Evolutionary conservation across 2,797 vertebrate species (phyloP), one percentile per base, ranked within the genome.

Genomic region (Brachyrhaphis roseni): DNA sequence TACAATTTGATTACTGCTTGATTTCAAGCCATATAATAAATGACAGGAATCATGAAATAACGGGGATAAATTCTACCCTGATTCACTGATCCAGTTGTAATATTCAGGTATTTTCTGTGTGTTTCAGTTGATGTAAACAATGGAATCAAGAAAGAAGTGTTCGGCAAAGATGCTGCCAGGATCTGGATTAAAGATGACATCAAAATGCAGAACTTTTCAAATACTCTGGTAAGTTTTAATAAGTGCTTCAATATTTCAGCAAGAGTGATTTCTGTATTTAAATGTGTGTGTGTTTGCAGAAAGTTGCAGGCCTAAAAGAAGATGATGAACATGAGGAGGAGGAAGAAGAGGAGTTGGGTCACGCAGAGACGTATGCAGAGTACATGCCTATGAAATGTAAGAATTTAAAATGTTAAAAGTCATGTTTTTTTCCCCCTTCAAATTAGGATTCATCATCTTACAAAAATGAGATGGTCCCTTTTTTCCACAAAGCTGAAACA

Each of bases 311-410:
- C 83, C 94, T 97, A 76, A 99, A 96, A 88, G 98, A 99, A 1
- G 98, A 99, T 81, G 98, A 99, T 7, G 98, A 99, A 85, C 97
- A 97, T 0, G 98, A 99, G 88, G 98, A 99, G 84, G 98, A 99
- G 85, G 98, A 99, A 79, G 98, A 99, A 49, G 98, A 99, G 53
- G 98, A 99, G 94, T 92, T 99, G 95, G 98, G 98, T 70, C 98
- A 99, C n/a, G 98, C 98, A 8, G 98, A 99, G 90, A 99, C 98
- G 0, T 99, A 99, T 0, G 98, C 98, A 0, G 98, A 99, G 87
- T 99, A 99, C 85, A 99, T 99, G 98, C 98, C 98, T 26, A 97
- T 99, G 96, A 99, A 99, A 96, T 75, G 98, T 99, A 95, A 18
- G 97, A 82, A 8, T 7, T 8, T 39, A 16, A 3, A 34, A n/a